Evolutionary conservation across 2,797 vertebrate genomes (phyloP), one percentile per base, ranked within the genome.

Genomic region (Crenuchus spilurus): DNA sequence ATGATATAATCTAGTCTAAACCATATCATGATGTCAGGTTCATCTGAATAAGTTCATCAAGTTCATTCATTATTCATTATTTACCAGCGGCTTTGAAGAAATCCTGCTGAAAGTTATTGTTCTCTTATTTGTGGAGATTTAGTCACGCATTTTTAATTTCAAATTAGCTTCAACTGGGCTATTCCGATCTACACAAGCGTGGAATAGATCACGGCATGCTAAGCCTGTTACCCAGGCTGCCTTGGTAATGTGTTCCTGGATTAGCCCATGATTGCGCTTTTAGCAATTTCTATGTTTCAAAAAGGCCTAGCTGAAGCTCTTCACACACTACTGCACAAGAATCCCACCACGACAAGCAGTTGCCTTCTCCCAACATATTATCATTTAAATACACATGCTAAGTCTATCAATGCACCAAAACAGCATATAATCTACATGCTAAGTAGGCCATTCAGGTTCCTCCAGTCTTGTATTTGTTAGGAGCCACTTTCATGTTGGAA

Each of bases 361-460:
- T 84, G 69, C 84, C 87, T 85, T 89, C 85, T 85, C 87, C 86
- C 83, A 80, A 79, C 88, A 91, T 90, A 92, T 92, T 92, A 89
- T 90, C 91, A 93, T 93, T 90, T 89, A 92, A 92, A 93, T 93
- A 92, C 90, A 90, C 89, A 86, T 88, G 78, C 87, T 89, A 85
- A 85, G 85, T 89, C 84, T 86, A 81, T 91, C 91, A 90, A 91
- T 90, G 85, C 84, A 70, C 48, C 82, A 81, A 90, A 89, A 92
- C 90, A 52, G 88, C 89, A 91, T 90, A 89, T 92, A 88, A 92
- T 92, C 90, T 91, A 90, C 90, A 93, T 91, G 88, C 84, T 92
- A 93, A 92, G 90, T 86, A 92, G 90, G 64, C 81, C 87, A 88
- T 90, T 91, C 88, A 91, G 90, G 88, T 86, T 74, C 87, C 84